Base-by-base conservation (phyloP, 2,113 vertebrate species). In the Anguilla rostrata region DNA sequence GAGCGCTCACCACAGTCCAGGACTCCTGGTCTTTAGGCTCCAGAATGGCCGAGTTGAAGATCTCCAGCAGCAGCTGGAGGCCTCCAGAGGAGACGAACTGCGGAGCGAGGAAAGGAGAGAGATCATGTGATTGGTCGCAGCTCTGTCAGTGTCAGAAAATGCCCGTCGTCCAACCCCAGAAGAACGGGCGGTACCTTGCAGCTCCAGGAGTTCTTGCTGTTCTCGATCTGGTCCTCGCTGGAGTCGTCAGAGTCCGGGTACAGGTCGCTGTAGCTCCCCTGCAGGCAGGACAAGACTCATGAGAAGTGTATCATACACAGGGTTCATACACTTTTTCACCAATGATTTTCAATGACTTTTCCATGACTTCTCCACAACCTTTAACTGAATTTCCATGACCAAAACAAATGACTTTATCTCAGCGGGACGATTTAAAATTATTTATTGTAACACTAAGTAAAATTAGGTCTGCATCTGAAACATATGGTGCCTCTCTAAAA, bases 241-340 rank as follows among this genome's bases (percentile, higher is more conserved):
- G 98, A 99, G 92, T 99, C 98, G 87, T 99, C 98, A 0, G 98
- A 99, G 92, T 99, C 98, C 49, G 98, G 98, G 92, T 99, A 99
- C 88, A 99, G 94, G 86, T 99, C 98, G 75, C 98, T 99, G 49
- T 99, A 99, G 95, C 98, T 99, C 86, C 98, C 98, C 98, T 99
- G 91, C 0, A 87, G 88, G 82, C 14, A 88, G 41, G 94, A 71
- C 83, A 0, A 87, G 34, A 82, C 56, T 89, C 7, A 78, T 81
- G 14, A 34, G 0, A 26, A 81, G 8, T 57, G 39, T 26, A 22
- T n/a, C n/a, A n/a, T n/a, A 46, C 43, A 46, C n/a, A n/a, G n/a
- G n/a, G n/a, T n/a, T n/a, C n/a, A n/a, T n/a, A n/a, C n/a, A n/a
- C n/a, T n/a, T n/a, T n/a, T n/a, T n/a, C n/a, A n/a, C n/a, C n/a